Base-by-base conservation (phyloP, 2,113 vertebrate genomes). In the Stomatorhinus ivindoensis region DNA sequence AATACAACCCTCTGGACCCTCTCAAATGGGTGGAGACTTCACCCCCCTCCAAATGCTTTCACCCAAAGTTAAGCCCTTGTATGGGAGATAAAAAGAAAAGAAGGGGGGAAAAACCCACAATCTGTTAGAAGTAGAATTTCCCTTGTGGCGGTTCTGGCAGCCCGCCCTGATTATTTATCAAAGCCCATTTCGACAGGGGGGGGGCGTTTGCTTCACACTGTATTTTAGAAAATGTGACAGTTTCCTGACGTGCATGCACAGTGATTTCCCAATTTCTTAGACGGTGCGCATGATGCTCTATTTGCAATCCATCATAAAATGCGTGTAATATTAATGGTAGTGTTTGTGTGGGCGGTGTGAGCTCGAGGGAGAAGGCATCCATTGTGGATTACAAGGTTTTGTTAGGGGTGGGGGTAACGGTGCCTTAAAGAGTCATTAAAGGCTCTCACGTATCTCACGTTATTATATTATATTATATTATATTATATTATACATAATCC, bases 341-440 rank as follows among this genome's bases (percentile, higher is more conserved):
- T n/a, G 48, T 53, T 86, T 86, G 48, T 86, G 85, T 86, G 48
- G 85, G 85, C 85, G 85, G n/a, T n/a, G 27, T 50, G 11, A 19
- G 27, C 86, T 46, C n/a, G 55, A 87, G n/a, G 27, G 86, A 42
- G 13, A 44, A 44, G 17, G 87, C 21, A n/a, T 47, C 19, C 51
- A 87, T 86, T 86, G 31, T 51, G 31, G 35, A 17, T 76, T 39
- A 24, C 24, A 35, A 86, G 13, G 24, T 46, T 46, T 13, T 84
- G 11, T n/a, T 84, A 46, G 82, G 44, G 44, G 47, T 50, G 84
- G 21, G 35, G 47, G 44, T 86, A 46, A 10, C 47, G n/a, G 84
- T 86, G 47, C n/a, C 42, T 85, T 48, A 46, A 39, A 39, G 6
- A 86, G 85, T 86, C 48, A 86, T 35, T 31, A 19, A 51, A 48